Evolutionary conservation across 1,140 invertebrate species (phyloP).

Genomic region (Trinorchestia longiramus): DNA sequence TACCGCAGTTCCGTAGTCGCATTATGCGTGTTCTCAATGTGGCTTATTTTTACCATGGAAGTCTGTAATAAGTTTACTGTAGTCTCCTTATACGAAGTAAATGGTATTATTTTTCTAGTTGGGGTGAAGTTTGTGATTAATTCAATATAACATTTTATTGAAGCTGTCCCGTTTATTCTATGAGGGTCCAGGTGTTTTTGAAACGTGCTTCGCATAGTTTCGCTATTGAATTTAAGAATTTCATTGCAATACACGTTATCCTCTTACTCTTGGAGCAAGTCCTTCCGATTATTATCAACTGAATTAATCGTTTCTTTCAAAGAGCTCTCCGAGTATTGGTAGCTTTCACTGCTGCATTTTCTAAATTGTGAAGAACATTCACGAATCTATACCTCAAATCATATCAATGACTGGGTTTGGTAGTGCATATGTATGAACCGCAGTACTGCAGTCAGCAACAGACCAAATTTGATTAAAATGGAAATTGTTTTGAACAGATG

Average conservation of each 20-base stretch:
- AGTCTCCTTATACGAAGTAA: no score
- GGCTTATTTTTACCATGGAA: background rate
- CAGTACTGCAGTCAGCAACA: background rate
- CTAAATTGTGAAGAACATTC: background rate
- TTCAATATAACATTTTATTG: background rate
- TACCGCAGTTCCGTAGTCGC: no score
- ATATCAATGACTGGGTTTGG: background rate
- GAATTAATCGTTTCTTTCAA: background rate
- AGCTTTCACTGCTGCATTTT: background rate
- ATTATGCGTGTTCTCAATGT: background rate
- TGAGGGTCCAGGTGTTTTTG: background rate
- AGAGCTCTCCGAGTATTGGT: background rate
- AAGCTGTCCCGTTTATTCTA: background rate
- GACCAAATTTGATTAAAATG: background rate
- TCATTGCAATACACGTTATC: background rate
- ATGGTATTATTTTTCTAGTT: background rate
- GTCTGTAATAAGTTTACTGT: background rate
- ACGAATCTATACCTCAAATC: background rate
- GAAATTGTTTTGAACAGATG: background rate
- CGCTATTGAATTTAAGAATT: background rate
- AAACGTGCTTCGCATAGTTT: background rate
- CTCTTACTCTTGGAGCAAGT: background rate
- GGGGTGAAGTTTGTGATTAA: background rate
- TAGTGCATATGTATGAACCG: background rate
- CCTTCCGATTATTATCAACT: background rate